Conservation (phyloP, 2,113 vertebrate species). For the Oryzias javanicus region DNA sequence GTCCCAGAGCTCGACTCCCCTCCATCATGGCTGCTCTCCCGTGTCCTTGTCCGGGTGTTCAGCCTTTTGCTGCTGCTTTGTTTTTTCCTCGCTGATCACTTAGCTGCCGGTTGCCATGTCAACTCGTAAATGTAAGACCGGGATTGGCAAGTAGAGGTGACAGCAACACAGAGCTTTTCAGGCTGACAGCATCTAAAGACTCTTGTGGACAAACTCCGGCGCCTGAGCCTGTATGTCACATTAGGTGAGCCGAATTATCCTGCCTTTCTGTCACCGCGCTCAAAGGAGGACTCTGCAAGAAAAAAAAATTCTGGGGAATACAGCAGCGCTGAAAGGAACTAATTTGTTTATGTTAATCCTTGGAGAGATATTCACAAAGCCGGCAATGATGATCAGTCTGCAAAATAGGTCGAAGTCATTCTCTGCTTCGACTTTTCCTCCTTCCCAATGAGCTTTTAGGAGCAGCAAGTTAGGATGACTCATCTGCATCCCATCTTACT, state of each 20-base stretch:
- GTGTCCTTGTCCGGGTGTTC: conserved; percentile 45
- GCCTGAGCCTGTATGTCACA: conserved; percentile 4
- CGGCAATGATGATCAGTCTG: conserved; percentile 5
- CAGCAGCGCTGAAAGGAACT: not conserved
- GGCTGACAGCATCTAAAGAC: not conserved
- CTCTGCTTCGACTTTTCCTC: not conserved
- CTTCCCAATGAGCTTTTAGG: not conserved
- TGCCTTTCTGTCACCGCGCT: conserved; percentile 1
- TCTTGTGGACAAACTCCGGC: conserved; percentile 3
- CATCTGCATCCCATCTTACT: not conserved
- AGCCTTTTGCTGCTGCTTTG: conserved; percentile 23
- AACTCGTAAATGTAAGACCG: conserved; percentile 21
- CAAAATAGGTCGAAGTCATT: not conserved
- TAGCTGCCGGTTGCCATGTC: conserved; percentile 37
- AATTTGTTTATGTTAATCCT: conserved; percentile 4
- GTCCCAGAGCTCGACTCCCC: conserved; percentile 47
- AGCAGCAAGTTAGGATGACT: not conserved
- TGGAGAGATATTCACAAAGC: conserved; percentile 14
- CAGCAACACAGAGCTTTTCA: conserved; percentile 3
- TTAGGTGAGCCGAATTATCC: conserved; percentile 24
- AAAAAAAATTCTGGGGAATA: not conserved
- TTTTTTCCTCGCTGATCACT: conserved; percentile 27
- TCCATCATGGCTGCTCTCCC: conserved; percentile 32
- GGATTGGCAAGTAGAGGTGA: conserved; percentile 15
- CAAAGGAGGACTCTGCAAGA: not conserved